Evolutionary conservation across 2,113 vertebrate species (phyloP).

Genomic region (Scortum barcoo): DNA sequence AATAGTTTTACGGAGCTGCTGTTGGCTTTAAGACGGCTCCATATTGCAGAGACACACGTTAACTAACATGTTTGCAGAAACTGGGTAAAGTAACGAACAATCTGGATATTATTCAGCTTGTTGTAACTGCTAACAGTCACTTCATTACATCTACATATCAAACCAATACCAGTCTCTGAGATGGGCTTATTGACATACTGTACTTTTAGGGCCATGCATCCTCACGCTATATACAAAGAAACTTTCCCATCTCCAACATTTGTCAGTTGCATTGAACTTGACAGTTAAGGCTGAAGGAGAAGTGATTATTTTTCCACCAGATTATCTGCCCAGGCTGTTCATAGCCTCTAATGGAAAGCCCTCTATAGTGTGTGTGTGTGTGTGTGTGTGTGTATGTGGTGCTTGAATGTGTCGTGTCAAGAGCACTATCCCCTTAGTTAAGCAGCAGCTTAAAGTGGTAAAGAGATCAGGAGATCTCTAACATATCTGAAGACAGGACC

Average conservation of each 20-base stretch:
- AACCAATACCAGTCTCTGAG: not conserved
- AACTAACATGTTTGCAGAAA: too few species aligned
- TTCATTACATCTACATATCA: not conserved
- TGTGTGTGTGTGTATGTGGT: conserved; percentile 13
- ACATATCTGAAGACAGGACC: conserved; percentile 68
- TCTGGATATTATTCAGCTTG: not conserved
- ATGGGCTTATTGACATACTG: not conserved
- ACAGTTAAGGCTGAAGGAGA: conserved; percentile 4
- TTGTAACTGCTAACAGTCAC: not conserved
- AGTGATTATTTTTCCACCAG: conserved; percentile 24
- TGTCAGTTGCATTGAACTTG: not conserved
- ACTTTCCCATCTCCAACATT: not conserved
- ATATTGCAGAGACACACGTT: not conserved
- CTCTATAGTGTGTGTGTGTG: conserved; percentile 3
- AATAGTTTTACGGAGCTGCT: not conserved
- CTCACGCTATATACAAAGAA: not conserved
- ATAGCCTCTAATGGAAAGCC: conserved; percentile 29
- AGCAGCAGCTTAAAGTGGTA: conserved; percentile 81
- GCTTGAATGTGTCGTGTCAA: conserved; percentile 63
- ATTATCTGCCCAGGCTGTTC: conserved; percentile 27
- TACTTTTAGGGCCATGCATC: not conserved
- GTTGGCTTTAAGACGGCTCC: conserved; percentile 1
- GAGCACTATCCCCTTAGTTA: conserved; percentile 77
- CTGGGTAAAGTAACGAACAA: not conserved
- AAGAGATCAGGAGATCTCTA: conserved; percentile 78